These are phyloP conservation scores for Drosophila lacertosa DNA, from an alignment of 1,140 invertebrate genomes.

Conservation along the genomic window DNA sequence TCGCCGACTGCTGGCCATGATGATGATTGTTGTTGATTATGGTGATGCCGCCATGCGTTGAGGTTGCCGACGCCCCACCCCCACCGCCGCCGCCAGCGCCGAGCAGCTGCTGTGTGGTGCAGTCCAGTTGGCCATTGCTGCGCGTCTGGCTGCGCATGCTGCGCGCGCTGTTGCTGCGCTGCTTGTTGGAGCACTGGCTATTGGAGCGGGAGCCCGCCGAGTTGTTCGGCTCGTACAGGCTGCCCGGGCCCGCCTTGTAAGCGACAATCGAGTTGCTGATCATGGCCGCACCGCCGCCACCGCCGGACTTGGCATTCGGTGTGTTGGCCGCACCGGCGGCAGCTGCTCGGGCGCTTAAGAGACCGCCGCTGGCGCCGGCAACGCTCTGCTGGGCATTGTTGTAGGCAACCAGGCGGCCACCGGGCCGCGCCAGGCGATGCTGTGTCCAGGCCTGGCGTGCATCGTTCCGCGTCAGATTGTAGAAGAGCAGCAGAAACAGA, in stretches of 20 bases:
- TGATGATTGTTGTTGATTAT: slow-evolving; percentile 71
- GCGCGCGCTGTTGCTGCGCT: slow-evolving; percentile 54
- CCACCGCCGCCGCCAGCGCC: slow-evolving; percentile 18
- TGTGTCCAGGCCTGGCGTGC: slow-evolving; percentile 90
- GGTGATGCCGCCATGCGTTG: slow-evolving; percentile 3
- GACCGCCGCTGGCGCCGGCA: slow-evolving; percentile 10
- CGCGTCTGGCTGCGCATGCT: slow-evolving; percentile 75
- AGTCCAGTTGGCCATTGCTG: slow-evolving; percentile 56
- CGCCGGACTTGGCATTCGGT: slow-evolving; percentile 16
- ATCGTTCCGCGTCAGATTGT: slow-evolving; percentile 92
- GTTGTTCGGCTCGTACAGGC: slow-evolving; percentile 82
- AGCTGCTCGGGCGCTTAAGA: background rate
- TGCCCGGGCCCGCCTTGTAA: slow-evolving; percentile 67
- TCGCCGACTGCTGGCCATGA: slow-evolving; percentile 1
- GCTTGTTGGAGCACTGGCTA: slow-evolving; percentile 86
- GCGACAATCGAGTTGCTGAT: slow-evolving; percentile 72
- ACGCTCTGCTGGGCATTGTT: slow-evolving; percentile 51
- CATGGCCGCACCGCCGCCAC: slow-evolving; percentile 50
- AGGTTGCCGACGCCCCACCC: background rate
- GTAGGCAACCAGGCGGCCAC: slow-evolving; percentile 51
- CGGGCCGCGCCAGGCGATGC: slow-evolving; percentile 86
- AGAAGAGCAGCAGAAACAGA: slow-evolving; percentile 93
- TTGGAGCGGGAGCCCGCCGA: slow-evolving; percentile 86
- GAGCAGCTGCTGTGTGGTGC: slow-evolving; percentile 62
- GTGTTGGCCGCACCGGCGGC: background rate